These are phyloP conservation scores for Solenopsis invicta DNA, from an alignment of 1,140 invertebrate species.

Conservation along the genomic window DNA sequence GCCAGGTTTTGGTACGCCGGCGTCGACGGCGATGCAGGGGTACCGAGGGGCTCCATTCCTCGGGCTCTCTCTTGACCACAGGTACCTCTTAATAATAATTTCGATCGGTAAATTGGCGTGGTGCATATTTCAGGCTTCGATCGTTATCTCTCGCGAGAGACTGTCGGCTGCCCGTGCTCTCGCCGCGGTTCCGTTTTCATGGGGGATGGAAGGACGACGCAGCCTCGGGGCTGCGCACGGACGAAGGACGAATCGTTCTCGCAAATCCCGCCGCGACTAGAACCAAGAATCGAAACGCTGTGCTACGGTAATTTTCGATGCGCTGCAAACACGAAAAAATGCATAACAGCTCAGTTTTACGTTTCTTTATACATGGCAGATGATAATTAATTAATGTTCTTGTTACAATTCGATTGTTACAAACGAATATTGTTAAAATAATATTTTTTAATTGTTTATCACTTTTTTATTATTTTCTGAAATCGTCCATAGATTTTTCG, in stretches of 20 bases:
- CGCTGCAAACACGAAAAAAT: background rate
- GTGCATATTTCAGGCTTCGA: conserved; percentile 85
- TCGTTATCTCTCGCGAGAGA: conserved; percentile 85
- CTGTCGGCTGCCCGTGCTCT: conserved; percentile 78
- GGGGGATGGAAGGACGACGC: conserved; percentile 40
- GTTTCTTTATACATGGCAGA: background rate
- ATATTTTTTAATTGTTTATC: background rate
- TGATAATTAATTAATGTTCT: background rate
- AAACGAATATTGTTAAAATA: background rate
- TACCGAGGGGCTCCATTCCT: conserved; percentile 36
- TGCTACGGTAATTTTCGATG: conserved; percentile 29
- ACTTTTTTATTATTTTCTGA: conserved; percentile 7
- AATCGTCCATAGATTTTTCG: background rate
- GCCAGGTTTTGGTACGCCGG: conserved; percentile 69
- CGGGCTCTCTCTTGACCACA: conserved; percentile 68
- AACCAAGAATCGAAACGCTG: conserved; percentile 17
- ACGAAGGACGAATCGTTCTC: conserved; percentile 56
- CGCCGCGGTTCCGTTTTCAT: conserved; percentile 66
- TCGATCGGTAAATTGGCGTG: conserved; percentile 85
- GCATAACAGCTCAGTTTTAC: background rate
- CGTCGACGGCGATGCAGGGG: conserved; percentile 61
- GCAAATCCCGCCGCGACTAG: conserved; percentile 36
- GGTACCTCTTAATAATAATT: conserved; percentile 86
- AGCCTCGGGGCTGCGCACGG: conserved; percentile 62
- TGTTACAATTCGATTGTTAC: background rate